Evolutionary conservation across 2,797 vertebrate genomes (phyloP).

Genomic region (Eulemur coronatus): DNA sequence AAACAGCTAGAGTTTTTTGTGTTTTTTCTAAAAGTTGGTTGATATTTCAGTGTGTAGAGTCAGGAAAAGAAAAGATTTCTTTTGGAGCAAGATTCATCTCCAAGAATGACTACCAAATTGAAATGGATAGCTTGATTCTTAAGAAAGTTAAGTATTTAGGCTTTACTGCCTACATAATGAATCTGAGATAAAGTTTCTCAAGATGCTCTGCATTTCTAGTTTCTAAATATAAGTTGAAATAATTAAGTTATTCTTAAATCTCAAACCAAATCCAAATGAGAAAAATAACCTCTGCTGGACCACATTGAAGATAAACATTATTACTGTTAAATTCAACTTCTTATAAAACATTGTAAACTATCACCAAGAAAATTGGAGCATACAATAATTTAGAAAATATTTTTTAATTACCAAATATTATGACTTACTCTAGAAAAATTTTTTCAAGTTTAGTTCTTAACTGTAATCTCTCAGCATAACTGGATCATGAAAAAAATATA

Average conservation of each 20-base stretch:
- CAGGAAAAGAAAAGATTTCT: background rate
- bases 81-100: background rate
- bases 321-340: conserved; percentile 27
- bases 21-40: background rate
- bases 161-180: conserved; percentile 13
- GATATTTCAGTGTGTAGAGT: background rate
- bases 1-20: background rate
- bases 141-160: background rate
- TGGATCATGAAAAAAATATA: conserved; percentile 9
- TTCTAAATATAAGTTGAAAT: conserved; percentile 41
- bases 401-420: conserved; percentile 43
- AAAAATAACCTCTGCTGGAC: background rate
- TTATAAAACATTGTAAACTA: conserved; percentile 18
- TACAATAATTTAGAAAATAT: conserved; percentile 17
- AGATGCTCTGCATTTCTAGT: conserved; percentile 7
- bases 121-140: background rate
- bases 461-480: conserved; percentile 31
- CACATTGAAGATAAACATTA: conserved; percentile 23
- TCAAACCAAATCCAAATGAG: conserved; percentile 49
- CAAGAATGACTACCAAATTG: background rate
- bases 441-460: conserved; percentile 48
- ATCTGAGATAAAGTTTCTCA: conserved; percentile 30
- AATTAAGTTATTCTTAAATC: conserved; percentile 39
- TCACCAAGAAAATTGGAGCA: background rate
- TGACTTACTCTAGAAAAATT: background rate